Evolutionary conservation across 2,888 invertebrate genomes (phyloP).

Genomic region (Meiosimyza platycephala): DNA sequence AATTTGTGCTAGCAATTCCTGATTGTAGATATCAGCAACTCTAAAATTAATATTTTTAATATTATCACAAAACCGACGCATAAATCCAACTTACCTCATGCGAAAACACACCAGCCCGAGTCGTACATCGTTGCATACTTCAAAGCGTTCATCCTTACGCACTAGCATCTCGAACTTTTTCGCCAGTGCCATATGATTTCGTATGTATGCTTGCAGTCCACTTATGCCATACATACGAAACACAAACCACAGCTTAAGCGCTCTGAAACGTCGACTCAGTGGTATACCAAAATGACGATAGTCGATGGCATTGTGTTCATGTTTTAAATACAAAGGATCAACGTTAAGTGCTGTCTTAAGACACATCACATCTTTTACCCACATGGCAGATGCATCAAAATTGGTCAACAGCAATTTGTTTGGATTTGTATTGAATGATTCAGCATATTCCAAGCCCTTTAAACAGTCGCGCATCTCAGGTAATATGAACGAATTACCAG

Average conservation of each 20-base stretch:
- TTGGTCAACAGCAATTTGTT: slow-evolving; percentile 89
- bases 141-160: slow-evolving; percentile 77
- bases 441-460: slow-evolving; percentile 78
- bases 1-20: slow-evolving; percentile 80
- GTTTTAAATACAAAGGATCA: slow-evolving; percentile 86
- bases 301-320: slow-evolving; percentile 80
- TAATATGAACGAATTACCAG: slow-evolving; percentile 86
- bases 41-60: slow-evolving; percentile 53
- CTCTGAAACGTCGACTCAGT: slow-evolving; percentile 83
- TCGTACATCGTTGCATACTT: slow-evolving; percentile 80
- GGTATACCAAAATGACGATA: slow-evolving; percentile 90
- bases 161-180: slow-evolving; percentile 79
- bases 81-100: slow-evolving; percentile 64
- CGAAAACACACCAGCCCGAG: slow-evolving; percentile 85
- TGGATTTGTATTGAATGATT: slow-evolving; percentile 89
- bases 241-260: slow-evolving; percentile 91
- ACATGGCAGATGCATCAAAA: slow-evolving; percentile 87
- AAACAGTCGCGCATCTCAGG: slow-evolving; percentile 80
- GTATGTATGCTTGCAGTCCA: slow-evolving; percentile 85
- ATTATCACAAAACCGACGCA: neutral
- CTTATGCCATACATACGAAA: slow-evolving; percentile 82
- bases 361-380: slow-evolving; percentile 81
- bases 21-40: slow-evolving; percentile 79
- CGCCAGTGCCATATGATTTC: slow-evolving; percentile 83
- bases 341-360: slow-evolving; percentile 87